phyloP scores from a whole-genome alignment of 2,113 vertebrate species.

The Thomomys bottae region DNA sequence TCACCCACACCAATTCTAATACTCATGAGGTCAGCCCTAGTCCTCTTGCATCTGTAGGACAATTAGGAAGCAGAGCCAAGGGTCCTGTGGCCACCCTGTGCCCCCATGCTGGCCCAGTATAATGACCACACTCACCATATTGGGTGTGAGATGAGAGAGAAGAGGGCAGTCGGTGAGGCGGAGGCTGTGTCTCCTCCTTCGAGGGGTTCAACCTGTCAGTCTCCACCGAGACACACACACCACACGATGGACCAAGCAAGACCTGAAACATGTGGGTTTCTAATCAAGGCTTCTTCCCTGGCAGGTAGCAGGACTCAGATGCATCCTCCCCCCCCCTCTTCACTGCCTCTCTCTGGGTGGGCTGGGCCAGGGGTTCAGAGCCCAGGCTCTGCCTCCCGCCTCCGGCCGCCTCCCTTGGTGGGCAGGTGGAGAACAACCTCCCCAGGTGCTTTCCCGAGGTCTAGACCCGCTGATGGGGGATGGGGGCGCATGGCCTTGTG shows the following conservation, averaged over 20 bases:
- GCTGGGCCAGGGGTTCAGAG: not conserved
- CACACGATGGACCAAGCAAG: not conserved
- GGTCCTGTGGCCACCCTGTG: not conserved
- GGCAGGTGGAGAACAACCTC: rapidly evolving
- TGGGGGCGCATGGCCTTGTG: rapidly evolving
- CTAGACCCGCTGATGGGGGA: rapidly evolving
- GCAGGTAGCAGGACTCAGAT: rapidly evolving
- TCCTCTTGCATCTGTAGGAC: rapidly evolving
- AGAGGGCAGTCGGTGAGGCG: too few species aligned
- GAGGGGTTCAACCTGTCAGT: rapidly evolving
- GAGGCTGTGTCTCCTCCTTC: rapidly evolving
- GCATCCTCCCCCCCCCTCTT: rapidly evolving
- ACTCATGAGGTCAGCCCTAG: not conserved
- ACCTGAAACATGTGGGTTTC: rapidly evolving
- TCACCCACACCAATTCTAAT: rapidly evolving
- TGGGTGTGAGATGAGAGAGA: too few species aligned
- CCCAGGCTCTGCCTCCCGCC: too few species aligned
- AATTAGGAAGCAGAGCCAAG: too few species aligned
- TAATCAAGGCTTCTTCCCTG: not conserved
- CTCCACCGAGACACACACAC: rapidly evolving
- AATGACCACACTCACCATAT: too few species aligned
- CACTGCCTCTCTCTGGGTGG: rapidly evolving
- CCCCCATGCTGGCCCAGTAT: too few species aligned
- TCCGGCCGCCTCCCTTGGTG: too few species aligned
- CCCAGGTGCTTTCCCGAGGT: not conserved